Evolutionary conservation across 2,888 invertebrate genomes (phyloP).

Genomic region (Himalopsyche kuldschensis): DNA sequence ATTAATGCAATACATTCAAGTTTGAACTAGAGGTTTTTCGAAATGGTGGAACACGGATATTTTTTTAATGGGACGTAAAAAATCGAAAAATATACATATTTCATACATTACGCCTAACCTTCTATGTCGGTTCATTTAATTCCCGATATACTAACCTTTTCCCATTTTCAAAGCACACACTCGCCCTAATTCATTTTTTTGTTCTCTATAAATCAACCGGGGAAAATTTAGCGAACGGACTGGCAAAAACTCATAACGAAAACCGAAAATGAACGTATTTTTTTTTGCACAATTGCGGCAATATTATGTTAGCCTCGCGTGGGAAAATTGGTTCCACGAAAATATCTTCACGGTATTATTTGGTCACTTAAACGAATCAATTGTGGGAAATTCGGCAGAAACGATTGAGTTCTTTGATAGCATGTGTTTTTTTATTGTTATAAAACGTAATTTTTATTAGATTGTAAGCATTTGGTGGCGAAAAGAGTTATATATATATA

Average conservation of each 20-base stretch:
- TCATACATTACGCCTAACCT: background rate
- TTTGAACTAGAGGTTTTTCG: too few species aligned
- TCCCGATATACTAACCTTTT: background rate
- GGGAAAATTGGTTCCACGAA: background rate
- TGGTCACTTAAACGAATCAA: background rate
- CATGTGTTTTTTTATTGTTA: background rate
- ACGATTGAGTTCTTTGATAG: background rate
- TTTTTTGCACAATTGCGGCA: background rate
- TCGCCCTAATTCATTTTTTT: background rate
- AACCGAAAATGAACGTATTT: background rate
- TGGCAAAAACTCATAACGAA: background rate
- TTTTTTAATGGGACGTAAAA: too few species aligned
- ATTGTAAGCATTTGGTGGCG: background rate
- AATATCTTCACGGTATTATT: background rate
- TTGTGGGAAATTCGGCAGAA: background rate
- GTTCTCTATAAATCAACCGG: background rate
- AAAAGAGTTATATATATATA: background rate
- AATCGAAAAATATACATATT: background rate
- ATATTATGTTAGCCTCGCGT: background rate
- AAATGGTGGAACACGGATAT: too few species aligned
- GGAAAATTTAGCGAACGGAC: background rate
- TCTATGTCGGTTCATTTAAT: background rate
- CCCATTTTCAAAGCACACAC: background rate
- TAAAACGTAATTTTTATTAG: background rate
- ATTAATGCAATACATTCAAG: too few species aligned